Conservation (phyloP, 2,113 vertebrate genomes). For the Onychorhynchus coronatus region DNA sequence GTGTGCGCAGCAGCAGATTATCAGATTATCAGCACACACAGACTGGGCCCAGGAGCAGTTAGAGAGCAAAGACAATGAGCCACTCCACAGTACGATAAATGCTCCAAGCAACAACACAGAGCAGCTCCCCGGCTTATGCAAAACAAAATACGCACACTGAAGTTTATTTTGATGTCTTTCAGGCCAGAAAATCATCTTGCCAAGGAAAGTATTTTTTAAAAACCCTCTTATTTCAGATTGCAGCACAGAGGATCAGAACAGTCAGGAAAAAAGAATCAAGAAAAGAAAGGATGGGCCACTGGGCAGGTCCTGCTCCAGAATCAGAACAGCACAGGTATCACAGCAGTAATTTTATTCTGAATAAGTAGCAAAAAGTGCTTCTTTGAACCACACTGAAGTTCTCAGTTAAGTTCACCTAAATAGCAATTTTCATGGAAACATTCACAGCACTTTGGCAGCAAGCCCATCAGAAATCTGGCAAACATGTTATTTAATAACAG, state of each 20-base stretch:
- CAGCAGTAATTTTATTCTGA: not conserved
- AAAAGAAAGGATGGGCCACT: not conserved
- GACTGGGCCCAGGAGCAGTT: not conserved
- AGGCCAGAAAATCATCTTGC: not conserved
- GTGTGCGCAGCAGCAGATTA: not conserved
- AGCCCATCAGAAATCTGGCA: not conserved
- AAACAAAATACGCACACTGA: not conserved
- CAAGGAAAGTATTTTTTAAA: not conserved
- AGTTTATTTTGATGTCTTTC: not conserved
- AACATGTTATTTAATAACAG: not conserved
- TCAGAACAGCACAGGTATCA: not conserved
- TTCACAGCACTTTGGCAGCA: not conserved
- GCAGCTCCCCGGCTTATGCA: not conserved
- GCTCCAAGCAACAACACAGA: not conserved
- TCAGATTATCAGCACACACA: not conserved
- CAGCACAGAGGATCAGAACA: not conserved
- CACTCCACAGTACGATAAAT: rapidly evolving
- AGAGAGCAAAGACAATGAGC: rapidly evolving
- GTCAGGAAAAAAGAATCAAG: not conserved
- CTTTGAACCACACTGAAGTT: not conserved
- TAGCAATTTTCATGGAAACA: not conserved
- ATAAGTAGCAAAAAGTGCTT: not conserved
- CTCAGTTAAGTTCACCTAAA: not conserved
- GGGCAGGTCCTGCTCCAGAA: not conserved
- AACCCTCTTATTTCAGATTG: not conserved